Conservation (phyloP, 2,888 invertebrate genomes). For the Eubasilissa splendida region DNA sequence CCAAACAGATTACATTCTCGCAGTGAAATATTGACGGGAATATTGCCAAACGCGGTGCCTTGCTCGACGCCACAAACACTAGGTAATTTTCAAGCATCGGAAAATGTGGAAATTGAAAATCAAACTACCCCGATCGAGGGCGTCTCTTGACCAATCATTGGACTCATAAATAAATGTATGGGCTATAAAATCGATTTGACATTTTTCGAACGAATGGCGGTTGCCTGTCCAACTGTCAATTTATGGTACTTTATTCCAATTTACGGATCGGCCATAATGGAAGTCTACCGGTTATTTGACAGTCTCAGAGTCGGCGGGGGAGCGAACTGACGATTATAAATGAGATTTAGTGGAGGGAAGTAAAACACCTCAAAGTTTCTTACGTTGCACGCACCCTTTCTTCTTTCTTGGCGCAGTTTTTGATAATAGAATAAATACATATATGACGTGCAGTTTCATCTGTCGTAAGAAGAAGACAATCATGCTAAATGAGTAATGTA, state of each 20-base stretch:
- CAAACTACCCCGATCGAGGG: conserved; percentile 6
- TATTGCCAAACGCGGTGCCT: not conserved
- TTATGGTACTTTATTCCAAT: conserved; percentile 30
- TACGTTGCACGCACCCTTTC: not conserved
- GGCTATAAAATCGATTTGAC: conserved; percentile 33
- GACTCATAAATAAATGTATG: conserved; percentile 26
- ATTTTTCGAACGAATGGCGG: conserved; percentile 24
- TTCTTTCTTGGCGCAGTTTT: not conserved
- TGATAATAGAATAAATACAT: not conserved
- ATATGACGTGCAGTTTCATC: too few relatives aligned
- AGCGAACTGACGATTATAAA: conserved; percentile 19
- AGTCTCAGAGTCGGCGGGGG: not conserved
- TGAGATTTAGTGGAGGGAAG: not conserved
- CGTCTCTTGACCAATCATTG: conserved; percentile 31
- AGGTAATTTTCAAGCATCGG: not conserved
- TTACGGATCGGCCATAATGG: conserved; percentile 28
- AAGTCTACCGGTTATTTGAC: conserved; percentile 19
- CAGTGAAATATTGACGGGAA: too few relatives aligned
- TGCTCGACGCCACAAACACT: too few relatives aligned
- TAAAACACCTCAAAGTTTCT: conserved; percentile 2
- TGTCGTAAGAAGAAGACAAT: too few relatives aligned
- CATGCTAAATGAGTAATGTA: too few relatives aligned
- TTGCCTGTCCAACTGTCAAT: conserved; percentile 25
- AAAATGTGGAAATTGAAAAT: conserved; percentile 9
- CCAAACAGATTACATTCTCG: too few relatives aligned